Conservation (phyloP, 1,140 invertebrate genomes). For the Bradysia coprophila region DNA sequence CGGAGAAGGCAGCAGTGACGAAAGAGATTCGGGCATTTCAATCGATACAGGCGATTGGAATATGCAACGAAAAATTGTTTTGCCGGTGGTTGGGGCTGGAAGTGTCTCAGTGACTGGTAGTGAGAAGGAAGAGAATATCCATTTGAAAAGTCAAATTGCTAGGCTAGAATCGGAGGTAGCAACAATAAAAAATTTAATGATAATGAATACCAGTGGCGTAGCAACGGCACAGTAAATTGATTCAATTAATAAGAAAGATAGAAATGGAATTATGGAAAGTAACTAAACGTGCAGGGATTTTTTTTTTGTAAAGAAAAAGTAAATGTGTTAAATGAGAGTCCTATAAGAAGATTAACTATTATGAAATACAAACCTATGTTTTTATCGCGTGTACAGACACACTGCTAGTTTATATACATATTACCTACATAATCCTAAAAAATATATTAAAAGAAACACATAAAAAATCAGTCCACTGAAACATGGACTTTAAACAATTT, state of each 20-base stretch:
- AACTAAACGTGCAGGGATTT: neutral
- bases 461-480: too few species aligned
- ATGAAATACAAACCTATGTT: too few species aligned
- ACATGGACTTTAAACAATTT: too few species aligned
- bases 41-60: conserved; percentile 46
- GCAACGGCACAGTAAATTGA: neutral
- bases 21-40: conserved; percentile 73
- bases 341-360: neutral
- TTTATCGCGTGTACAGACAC: too few species aligned
- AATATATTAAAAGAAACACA: too few species aligned
- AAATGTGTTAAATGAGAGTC: neutral
- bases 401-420: too few species aligned
- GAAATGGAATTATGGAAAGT: neutral
- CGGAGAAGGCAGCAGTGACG: conserved; percentile 67
- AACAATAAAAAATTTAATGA: conserved; percentile 58
- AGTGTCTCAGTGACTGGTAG: neutral
- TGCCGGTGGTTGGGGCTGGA: conserved; percentile 12
- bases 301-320: too few species aligned
- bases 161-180: conserved; percentile 81
- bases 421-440: too few species aligned
- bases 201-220: neutral
- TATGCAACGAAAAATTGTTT: conserved; percentile 14
- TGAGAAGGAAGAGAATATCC: conserved; percentile 37
- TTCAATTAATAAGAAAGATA: neutral
- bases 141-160: conserved; percentile 70